Conservation (phyloP, 2,888 invertebrate species). For the Tenodera sinensis region DNA sequence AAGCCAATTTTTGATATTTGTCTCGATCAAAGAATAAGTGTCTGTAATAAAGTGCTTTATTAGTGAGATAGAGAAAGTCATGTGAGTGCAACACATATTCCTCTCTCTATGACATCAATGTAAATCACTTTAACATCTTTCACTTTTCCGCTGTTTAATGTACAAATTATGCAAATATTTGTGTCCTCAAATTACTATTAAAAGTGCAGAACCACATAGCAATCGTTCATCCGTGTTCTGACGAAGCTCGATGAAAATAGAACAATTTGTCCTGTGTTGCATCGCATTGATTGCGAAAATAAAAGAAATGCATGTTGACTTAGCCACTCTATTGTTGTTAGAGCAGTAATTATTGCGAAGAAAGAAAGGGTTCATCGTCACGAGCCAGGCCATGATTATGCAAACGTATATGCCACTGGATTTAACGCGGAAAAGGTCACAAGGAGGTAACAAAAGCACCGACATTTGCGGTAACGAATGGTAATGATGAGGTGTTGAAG, state of each 20-base stretch:
- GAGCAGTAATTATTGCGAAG: background rate
- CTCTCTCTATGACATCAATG: too few relatives aligned
- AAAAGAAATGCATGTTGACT: background rate
- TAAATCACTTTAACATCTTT: too few relatives aligned
- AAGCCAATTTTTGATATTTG: too few relatives aligned
- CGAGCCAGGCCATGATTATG: background rate
- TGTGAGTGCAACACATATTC: too few relatives aligned
- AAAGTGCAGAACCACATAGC: too few relatives aligned
- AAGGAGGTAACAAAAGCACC: background rate
- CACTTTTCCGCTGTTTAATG: too few relatives aligned
- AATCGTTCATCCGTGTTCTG: background rate
- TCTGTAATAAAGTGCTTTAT: too few relatives aligned
- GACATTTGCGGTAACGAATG: background rate
- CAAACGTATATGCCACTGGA: background rate
- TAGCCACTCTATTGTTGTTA: background rate
- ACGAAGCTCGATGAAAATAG: background rate
- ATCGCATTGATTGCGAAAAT: background rate
- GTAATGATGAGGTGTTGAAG: background rate
- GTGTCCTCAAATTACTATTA: too few relatives aligned
- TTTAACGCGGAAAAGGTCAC: background rate
- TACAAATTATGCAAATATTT: too few relatives aligned
- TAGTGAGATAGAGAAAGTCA: too few relatives aligned
- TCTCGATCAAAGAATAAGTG: too few relatives aligned
- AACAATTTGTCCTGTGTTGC: background rate
- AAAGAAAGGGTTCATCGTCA: background rate